Evolutionary conservation across 2,888 invertebrate species (phyloP), one percentile per base, ranked within the genome.

Genomic region (Melieria crassipennis): DNA sequence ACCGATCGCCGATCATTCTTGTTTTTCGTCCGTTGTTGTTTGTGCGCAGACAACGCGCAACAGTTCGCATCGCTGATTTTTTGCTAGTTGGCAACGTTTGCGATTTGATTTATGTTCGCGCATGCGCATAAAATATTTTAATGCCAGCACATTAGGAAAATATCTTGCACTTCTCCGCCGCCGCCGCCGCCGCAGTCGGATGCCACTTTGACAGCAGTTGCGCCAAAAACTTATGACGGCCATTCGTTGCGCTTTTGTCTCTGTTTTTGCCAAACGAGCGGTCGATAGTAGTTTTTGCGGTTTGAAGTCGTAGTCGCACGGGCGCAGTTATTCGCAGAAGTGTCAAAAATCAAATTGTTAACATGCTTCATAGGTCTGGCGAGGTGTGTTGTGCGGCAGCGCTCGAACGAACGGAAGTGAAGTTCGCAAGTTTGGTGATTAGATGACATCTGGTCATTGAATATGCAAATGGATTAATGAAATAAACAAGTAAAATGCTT

Each of bases 61-160:
- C 30, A 30, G 30, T 30, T 30, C 30, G 30, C 30, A 30, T 30
- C 30, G 30, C 30, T 2, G 30, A 30, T 30, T 30, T 30, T 30
- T 30, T 30, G 30, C 30, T 30, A 30, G 30, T 30, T 46, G 6
- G 11, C 10, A 47, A 58, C n/a, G 46, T 16, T 69, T 47, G 47
- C 58, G 45, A 63, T 69, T 77, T 76, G 75, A 79, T 77, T 77
- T 75, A 79, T 77, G 73, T 67, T 67, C 71, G 64, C 67, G 72
- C 73, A 70, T 72, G 73, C 65, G 73, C 50, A 55, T 68, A 71
- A 77, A 76, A 73, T 73, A 74, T 78, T 75, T 77, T 74, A 77
- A 78, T 75, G 74, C 68, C 63, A 65, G 62, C 63, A 73, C 62
- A 74, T 74, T 76, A 74, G 71, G 71, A 75, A 76, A 73, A 68